Percentiles rank a stretch among this genome's conserved stretches.
phyloP scores from a whole-genome alignment of 2,113 vertebrate species.

The Telmatochromis brachygnathus region DNA sequence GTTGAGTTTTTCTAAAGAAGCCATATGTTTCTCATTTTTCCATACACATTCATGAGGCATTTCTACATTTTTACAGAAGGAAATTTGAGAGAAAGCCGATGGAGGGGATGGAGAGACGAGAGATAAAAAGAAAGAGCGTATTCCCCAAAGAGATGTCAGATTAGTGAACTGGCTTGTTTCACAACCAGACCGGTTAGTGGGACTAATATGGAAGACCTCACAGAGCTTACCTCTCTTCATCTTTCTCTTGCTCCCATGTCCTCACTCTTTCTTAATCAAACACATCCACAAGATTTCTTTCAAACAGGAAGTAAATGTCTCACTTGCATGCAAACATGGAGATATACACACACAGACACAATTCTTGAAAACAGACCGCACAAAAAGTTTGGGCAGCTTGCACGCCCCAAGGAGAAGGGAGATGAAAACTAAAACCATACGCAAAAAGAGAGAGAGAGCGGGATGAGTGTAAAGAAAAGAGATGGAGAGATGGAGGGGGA shows the following conservation, averaged over 20 bases:
- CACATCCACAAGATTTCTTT: background rate
- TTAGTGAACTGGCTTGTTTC: slow-evolving; percentile 61
- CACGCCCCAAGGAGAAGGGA: slow-evolving; percentile 46
- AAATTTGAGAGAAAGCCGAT: background rate
- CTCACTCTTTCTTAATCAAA: background rate
- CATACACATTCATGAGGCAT: slow-evolving; percentile 63
- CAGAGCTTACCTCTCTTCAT: slow-evolving; percentile 31
- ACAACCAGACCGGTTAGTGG: slow-evolving; percentile 39
- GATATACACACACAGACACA: background rate
- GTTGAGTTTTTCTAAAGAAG: slow-evolving; percentile 12
- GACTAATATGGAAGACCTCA: slow-evolving; percentile 57
- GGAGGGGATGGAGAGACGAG: background rate
- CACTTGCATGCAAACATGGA: background rate
- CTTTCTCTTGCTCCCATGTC: background rate
- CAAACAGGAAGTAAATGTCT: slow-evolving; percentile 1
- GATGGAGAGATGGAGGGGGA: slow-evolving; percentile 14
- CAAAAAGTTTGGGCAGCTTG: slow-evolving; percentile 32
- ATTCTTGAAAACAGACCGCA: slow-evolving; percentile 39
- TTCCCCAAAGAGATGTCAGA: slow-evolving; percentile 58
- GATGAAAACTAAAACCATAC: slow-evolving; percentile 59
- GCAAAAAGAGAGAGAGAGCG: background rate
- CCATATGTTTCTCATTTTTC: slow-evolving; percentile 62
- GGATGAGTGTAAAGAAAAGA: background rate
- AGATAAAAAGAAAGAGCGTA: slow-evolving; percentile 45
- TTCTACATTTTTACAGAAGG: slow-evolving; percentile 48